Evolutionary conservation across 2,888 invertebrate genomes (phyloP), one percentile per base, ranked within the genome.

Genomic region (Hemistola chrysoprasaria): DNA sequence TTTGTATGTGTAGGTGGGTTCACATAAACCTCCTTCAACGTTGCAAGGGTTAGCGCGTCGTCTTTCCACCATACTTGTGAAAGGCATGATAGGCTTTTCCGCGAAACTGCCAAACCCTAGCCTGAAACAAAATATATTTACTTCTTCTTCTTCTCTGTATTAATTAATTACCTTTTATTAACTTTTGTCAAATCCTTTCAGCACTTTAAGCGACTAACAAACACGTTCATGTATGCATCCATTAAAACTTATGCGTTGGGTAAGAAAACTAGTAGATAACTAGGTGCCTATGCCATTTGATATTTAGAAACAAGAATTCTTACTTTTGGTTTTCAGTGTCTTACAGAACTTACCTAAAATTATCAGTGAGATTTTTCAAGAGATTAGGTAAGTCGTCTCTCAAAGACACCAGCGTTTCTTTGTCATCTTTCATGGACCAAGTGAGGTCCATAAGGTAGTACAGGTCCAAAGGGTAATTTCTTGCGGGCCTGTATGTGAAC

Each of bases 361-460:
- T 93, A 55, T 91, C 90, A 0, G 95, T 95, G 28, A 95, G 88
- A 48, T 91, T 91, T 56, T 89, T 82, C 53, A 95, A 62, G 29
- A 92, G 85, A 26, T 70, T 66, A 0, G 92, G 90, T 30, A 95
- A 72, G 56, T 92, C 90, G 22, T 89, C 91, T 9, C 93, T 91
- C 32, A 94, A 66, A 6, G 90, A 90, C 1, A 94, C 93, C 34
- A 97, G 77, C 1, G 95, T 95, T 45, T 93, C 91, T 65, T 96
- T 94, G 74, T 97, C 96, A 54, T 95, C 94, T 64, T 91, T 91
- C 98, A 97, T 97, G 1, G 97, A 95, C 88, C 94, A 93, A 1
- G 97, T 97, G 40, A 97, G 87, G 73, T 97, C 97, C 95, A 97
- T 97, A 56, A 98, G 85, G 65, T 95, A 96, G 78, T 97, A 98